These are phyloP conservation scores for Choristoneura fumiferana DNA, from an alignment of 1,140 invertebrate genomes.

Conservation along the genomic window DNA sequence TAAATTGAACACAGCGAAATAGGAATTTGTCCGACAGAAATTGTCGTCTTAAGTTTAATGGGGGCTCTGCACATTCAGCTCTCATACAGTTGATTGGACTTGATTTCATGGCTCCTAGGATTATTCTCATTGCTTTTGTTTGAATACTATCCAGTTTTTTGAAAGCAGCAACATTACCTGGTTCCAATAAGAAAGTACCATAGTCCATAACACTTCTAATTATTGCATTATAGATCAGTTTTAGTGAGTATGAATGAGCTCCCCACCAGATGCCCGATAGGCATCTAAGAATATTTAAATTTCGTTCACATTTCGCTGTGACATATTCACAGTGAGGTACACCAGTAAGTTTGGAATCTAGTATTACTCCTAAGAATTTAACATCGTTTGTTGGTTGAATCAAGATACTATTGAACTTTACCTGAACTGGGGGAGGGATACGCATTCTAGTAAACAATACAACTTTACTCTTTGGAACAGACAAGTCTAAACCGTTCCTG, in stretches of 20 bases:
- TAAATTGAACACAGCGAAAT: too few species aligned
- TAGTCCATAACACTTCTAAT: constrained; percentile 4
- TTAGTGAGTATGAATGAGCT: not conserved
- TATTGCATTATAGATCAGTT: constrained; percentile 13
- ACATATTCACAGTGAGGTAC: not conserved
- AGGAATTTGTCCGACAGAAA: too few species aligned
- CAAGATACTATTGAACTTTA: not conserved
- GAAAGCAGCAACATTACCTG: too few species aligned
- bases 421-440: not conserved
- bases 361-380: constrained; percentile 1
- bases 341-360: constrained; percentile 11
- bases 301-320: not conserved
- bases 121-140: too few species aligned
- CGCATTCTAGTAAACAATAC: not conserved
- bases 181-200: too few species aligned
- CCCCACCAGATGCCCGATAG: constrained; percentile 11
- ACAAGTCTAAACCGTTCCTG: not conserved
- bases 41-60: too few species aligned
- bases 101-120: too few species aligned
- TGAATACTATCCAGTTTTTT: not conserved
- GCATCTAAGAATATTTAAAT: constrained; percentile 8
- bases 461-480: not conserved
- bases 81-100: too few species aligned
- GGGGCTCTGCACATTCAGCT: too few species aligned
- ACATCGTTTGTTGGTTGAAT: not conserved